phyloP scores from a whole-genome alignment of 2,113 vertebrate species.

The Marcusenius ussheri region DNA sequence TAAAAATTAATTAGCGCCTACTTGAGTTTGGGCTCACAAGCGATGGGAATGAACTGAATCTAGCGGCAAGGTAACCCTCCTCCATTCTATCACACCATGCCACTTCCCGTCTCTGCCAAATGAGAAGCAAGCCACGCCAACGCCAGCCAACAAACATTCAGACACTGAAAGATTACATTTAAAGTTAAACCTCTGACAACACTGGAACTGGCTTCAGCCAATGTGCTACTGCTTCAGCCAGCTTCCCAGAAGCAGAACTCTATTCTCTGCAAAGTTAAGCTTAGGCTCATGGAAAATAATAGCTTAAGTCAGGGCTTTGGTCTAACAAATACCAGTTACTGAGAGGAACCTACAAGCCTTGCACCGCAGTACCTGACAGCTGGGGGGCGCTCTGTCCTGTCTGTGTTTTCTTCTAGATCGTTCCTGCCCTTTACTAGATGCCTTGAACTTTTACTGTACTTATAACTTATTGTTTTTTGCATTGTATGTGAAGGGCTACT shows the following conservation, averaged over 20 bases:
- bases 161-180: neutral
- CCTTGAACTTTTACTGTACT: neutral
- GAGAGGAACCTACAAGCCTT: neutral
- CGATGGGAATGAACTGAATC: neutral
- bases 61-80: neutral
- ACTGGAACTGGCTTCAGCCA: neutral
- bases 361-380: neutral
- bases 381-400: neutral
- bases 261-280: neutral
- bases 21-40: neutral
- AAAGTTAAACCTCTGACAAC: neutral
- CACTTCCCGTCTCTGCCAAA: neutral
- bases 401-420: neutral
- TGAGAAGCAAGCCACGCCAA: neutral
- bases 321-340: neutral
- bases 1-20: neutral
- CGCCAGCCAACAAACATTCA: neutral
- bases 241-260: neutral
- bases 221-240: neutral
- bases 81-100: neutral
- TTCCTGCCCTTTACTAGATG: neutral
- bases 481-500: neutral
- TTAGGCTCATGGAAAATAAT: neutral
- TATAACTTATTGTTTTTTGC: neutral
- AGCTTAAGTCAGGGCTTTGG: neutral